Base-by-base conservation (phyloP, 2,888 invertebrate genomes). In the Cyaniris semiargus region DNA sequence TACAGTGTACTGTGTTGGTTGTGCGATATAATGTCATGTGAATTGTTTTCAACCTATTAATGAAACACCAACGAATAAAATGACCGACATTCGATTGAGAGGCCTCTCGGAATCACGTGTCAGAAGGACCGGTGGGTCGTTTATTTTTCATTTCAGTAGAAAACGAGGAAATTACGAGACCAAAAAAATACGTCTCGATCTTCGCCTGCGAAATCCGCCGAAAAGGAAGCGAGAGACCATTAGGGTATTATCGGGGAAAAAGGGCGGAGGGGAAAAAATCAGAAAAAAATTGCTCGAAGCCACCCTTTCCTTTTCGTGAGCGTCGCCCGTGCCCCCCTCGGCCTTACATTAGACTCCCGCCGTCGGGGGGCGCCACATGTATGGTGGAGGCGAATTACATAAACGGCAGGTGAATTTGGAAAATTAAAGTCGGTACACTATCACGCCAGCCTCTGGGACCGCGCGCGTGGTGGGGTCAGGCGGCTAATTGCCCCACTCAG, bases 141-240 rank as follows among this genome's bases (percentile, higher is more conserved):
- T 88, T 89, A 89, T 90, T 89, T 89, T 90, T 89, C 88, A 90
- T 90, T 89, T 88, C 86, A 84, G 85, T 86, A 85, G 89, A 87
- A 91, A 90, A 89, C 88, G 89, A 88, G 88, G 87, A 91, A 93
- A 93, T 92, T 92, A 92, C 92, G 87, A 84, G 82, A 84, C 85
- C 86, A 89, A 89, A 90, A 92, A 93, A 93, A 92, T 89, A 89
- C 89, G 89, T 90, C 90, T 89, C 90, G 91, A 90, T 93, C 92
- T 92, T 92, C 86, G 88, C 81, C 85, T 84, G 83, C 84, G 84
- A 86, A 90, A 88, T 87, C 87, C 86, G 86, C 87, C 90, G 89
- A 92, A 93, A 93, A 93, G 93, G 93, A 94, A 94, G 92, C 92
- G 85, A 88, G 89, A 91, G 89, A 91, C 94, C 94, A 94, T 94